Conservation (phyloP, 1,140 invertebrate genomes). For the Physella acuta region DNA sequence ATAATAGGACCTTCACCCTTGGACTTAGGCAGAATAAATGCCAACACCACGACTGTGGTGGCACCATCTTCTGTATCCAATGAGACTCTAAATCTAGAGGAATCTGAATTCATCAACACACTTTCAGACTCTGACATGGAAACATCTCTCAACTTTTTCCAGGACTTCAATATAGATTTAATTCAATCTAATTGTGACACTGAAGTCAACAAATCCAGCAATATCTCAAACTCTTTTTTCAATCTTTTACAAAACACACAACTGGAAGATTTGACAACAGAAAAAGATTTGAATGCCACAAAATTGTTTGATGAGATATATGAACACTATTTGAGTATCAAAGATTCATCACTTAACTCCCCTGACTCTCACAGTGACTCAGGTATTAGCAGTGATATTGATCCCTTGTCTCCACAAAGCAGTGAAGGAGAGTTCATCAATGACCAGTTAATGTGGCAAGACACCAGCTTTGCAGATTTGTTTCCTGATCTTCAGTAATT, state of each 20-base stretch:
- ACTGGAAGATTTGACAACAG: neutral
- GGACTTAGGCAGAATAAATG: too few species aligned
- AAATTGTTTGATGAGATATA: slow-evolving; percentile 22
- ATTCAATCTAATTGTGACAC: neutral
- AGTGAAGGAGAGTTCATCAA: slow-evolving; percentile 30
- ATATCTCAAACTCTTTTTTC: neutral
- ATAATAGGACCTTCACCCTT: neutral
- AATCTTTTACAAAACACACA: too few species aligned
- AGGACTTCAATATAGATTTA: slow-evolving; percentile 6
- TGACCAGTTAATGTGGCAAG: slow-evolving; percentile 45
- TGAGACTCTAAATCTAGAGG: neutral
- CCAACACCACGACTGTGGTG: neutral
- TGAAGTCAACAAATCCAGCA: neutral
- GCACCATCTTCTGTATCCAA: neutral
- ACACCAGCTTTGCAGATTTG: slow-evolving; percentile 48
- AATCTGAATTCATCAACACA: slow-evolving; percentile 7
- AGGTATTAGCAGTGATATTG: slow-evolving; percentile 37
- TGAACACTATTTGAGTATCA: slow-evolving; percentile 9
- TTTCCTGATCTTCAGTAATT: slow-evolving; percentile 48
- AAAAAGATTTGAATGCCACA: slow-evolving; percentile 17
- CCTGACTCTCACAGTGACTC: slow-evolving; percentile 33
- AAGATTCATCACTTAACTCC: slow-evolving; percentile 19
- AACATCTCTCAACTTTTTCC: slow-evolving; percentile 11
- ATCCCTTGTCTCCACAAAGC: slow-evolving; percentile 40
- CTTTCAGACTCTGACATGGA: slow-evolving; percentile 22